Evolutionary conservation across 2,113 vertebrate genomes (phyloP), one percentile per base, ranked within the genome.

Genomic region (Cnemophilus loriae): DNA sequence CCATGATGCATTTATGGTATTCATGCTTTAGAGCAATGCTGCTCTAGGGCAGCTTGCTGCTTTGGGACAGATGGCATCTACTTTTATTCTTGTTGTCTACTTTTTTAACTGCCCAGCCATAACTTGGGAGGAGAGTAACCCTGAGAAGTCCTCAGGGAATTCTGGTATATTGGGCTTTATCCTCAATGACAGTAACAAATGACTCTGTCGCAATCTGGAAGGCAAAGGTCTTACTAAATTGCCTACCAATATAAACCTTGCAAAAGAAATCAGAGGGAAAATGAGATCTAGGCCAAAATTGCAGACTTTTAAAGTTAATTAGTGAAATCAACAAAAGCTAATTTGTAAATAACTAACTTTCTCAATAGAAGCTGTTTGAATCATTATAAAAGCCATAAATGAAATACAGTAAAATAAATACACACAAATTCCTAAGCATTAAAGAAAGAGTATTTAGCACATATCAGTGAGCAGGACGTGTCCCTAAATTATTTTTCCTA

Each of bases 1-100:
- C 6, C 57, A 13, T 13, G 0, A 0, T 21, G 13, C 4, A 13
- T 60, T 49, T 60, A 47, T 14, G 15, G 13, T 24, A 30, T 37
- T 53, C 17, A 46, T 21, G 32, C 26, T 73, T 60, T 44, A 32
- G 27, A 77, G 16, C 11, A 70, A 89, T 56, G 42, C 17, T 81
- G 55, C 81, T 20, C n/a, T n/a, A n/a, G 33, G 61, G 27, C 41
- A 75, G 32, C 41, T 30, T 32, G 44, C 18, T 87, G 42, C n/a
- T 59, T 52, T 90, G 28, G 7, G 53, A 49, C 22, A 50, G 42
- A 65, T 35, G 81, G 16, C 16, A 55, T 27, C 17, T 59, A 24
- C 41, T 78, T 84, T 49, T 84, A 16, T 69, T 82, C 47, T 50
- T 49, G 7, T 12, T 67, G 37, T 28, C 6, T 85, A 26, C 5